phyloP scores from a whole-genome alignment of 2,797 vertebrate genomes.

The Pygocentrus nattereri region DNA sequence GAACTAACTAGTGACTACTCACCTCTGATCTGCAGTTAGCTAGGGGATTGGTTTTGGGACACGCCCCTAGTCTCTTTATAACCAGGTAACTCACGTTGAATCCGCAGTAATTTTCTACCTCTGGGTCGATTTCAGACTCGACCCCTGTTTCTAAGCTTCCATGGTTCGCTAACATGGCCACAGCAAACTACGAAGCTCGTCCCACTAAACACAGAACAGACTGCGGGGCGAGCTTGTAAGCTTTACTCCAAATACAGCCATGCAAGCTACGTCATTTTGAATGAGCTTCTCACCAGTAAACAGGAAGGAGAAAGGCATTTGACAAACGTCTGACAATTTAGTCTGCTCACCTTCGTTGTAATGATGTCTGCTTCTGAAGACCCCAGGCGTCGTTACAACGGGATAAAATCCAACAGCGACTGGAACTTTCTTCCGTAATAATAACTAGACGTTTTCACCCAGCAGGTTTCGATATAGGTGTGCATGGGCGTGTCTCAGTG shows the following conservation, averaged over 20 bases:
- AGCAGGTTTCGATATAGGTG: not conserved
- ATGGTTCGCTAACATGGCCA: not conserved
- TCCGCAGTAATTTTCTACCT: not conserved
- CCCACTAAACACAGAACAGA: not conserved
- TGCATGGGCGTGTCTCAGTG: slow-evolving; percentile 15
- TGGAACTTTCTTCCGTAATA: no score
- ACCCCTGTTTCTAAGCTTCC: not conserved
- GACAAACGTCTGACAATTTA: not conserved
- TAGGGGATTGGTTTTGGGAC: not conserved
- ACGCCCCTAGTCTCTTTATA: not conserved
- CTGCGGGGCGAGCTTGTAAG: not conserved
- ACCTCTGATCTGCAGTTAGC: not conserved
- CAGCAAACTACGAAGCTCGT: not conserved
- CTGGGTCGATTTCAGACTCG: not conserved
- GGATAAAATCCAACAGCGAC: not conserved
- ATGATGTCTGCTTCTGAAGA: not conserved
- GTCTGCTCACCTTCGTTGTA: not conserved
- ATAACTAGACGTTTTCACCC: not conserved
- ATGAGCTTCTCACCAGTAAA: not conserved
- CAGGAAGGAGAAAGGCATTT: not conserved
- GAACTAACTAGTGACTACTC: no score
- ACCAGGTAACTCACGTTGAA: not conserved
- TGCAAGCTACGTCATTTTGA: not conserved
- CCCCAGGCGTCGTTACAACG: not conserved
- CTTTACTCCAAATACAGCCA: not conserved